These are phyloP conservation scores for Vanacampus margaritifer DNA, from an alignment of 2,113 vertebrate genomes.

Conservation along the genomic window DNA sequence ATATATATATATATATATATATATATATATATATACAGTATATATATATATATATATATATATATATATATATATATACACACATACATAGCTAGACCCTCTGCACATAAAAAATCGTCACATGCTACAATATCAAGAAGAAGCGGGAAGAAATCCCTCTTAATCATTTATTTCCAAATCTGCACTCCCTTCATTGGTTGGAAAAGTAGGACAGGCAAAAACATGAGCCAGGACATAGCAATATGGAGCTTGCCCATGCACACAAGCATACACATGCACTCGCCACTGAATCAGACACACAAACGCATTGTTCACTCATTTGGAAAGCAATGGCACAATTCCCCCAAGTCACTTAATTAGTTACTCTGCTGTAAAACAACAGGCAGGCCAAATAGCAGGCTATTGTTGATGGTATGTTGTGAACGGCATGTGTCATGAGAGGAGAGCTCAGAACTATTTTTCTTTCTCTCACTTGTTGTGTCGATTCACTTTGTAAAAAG, in stretches of 20 bases:
- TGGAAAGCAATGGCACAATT: constrained; percentile 47
- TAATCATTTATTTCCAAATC: constrained; percentile 55
- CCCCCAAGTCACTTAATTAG: constrained; percentile 48
- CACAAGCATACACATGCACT: constrained; percentile 4
- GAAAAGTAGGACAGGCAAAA: constrained; percentile 56
- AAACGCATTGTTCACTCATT: constrained; percentile 53
- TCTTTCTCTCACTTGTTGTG: too few relatives aligned
- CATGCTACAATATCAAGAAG: background rate
- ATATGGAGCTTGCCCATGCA: constrained; percentile 46
- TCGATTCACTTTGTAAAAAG: background rate
- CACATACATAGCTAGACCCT: background rate
- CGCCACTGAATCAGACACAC: constrained; percentile 34
- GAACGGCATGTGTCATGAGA: constrained; percentile 9
- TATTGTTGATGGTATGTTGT: background rate
- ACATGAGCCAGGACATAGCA: constrained; percentile 50
- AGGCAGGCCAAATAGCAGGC: constrained; percentile 7
- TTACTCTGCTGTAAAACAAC: constrained; percentile 57
- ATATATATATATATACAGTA: too few relatives aligned
- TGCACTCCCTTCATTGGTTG: constrained; percentile 20
- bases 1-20: too few relatives aligned
- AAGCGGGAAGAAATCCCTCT: constrained; percentile 32
- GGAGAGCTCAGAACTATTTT: background rate
- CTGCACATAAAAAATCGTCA: background rate
- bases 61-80: too few relatives aligned
- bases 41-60: too few relatives aligned